Evolutionary conservation across 1,140 invertebrate species (phyloP).

Genomic region (Drosophila rufa): DNA sequence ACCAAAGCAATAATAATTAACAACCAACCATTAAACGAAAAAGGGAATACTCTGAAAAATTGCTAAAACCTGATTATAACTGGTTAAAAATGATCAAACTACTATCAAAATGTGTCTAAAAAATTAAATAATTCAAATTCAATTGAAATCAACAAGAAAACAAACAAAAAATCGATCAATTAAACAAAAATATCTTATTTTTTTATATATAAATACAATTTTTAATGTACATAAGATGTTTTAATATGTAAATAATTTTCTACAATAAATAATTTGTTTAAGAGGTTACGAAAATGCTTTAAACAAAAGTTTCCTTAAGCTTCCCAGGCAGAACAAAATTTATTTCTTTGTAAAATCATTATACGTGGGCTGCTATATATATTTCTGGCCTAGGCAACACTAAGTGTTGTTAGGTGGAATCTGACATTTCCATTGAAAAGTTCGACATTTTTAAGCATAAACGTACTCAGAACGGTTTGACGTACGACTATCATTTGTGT

Average conservation of each 20-base stretch:
- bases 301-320: neutral
- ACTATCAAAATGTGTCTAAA: neutral
- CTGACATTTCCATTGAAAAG: too few species aligned
- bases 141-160: too few species aligned
- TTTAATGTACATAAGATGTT: neutral
- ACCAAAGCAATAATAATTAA: conserved; percentile 21
- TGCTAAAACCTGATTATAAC: neutral
- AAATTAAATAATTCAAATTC: neutral
- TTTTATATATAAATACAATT: neutral
- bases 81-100: neutral
- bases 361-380: too few species aligned
- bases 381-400: too few species aligned
- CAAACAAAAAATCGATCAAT: neutral
- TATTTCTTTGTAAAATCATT: neutral
- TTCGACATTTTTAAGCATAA: too few species aligned
- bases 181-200: neutral
- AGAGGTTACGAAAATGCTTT: too few species aligned
- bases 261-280: neutral
- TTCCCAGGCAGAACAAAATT: neutral
- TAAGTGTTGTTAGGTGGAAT: too few species aligned
- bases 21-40: neutral
- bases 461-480: too few species aligned
- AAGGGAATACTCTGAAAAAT: conserved; percentile 10
- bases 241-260: neutral
- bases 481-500: too few species aligned